Evolutionary conservation across 2,888 invertebrate genomes (phyloP), one percentile per base, ranked within the genome.

Genomic region (Agrochola lota): DNA sequence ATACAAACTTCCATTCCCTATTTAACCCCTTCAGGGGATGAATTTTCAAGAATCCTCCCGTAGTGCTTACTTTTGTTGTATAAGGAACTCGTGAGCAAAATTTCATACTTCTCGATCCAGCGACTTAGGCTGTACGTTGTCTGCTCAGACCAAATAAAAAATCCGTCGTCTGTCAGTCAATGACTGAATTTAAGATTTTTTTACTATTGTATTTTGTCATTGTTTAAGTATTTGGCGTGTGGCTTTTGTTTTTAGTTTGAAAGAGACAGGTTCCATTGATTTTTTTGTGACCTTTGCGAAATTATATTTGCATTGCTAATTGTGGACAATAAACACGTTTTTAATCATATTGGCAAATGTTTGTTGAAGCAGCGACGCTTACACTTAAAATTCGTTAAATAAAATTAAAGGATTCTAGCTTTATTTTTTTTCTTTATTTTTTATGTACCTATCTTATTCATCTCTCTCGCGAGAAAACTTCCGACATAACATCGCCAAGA

Each of bases 211-310:
- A 43, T 40, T 35, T 60, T 66, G 35, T 15, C 20, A 59, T 62
- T 59, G 35, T 63, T 66, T 64, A 46, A 64, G 76, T 73, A 64
- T 59, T 55, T 59, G 26, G 0, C 17, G 4, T 68, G 9, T 69
- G 12, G 12, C 40, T 12, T 72, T 46, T 55, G 35, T 67, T 68
- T 70, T 59, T 60, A 43, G 1, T 59, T 43, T 49, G 11, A 55
- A 64, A 15, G 12, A 46, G 52, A 8, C 49, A 17, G n/a, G 20
- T 64, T 62, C 57, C 15, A 40, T 59, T 77, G 40, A 67, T 66
- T 83, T 55, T 40, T 70, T n/a, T 68, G 23, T 35, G 70, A 83
- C 78, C 74, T 78, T 83, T 86, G 17, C 66, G 23, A 60, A 72
- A 63, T 69, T 17, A 17, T 40, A 77, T 86, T 66, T 69, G n/a